Conservation (phyloP, 2,888 invertebrate genomes). For the Tineola bisselliella region DNA sequence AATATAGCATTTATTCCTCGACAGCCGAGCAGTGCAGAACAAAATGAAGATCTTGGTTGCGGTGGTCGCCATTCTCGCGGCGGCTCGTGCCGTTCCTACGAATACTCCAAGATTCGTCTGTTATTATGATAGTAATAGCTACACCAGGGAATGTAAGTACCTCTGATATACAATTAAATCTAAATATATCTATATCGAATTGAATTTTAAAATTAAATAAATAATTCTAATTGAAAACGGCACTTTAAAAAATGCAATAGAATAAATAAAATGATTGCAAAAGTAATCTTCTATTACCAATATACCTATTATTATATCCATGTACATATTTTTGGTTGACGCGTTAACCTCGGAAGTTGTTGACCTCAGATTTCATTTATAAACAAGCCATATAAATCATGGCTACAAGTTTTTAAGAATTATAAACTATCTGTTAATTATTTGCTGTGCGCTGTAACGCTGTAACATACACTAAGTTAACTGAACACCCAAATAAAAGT, state of each 20-base stretch:
- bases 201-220: too few relatives aligned
- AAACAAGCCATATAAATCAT: background rate
- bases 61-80: constrained; percentile 34
- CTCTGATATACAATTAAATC: background rate
- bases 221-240: too few relatives aligned
- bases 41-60: constrained; percentile 31
- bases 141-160: constrained; percentile 73
- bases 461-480: too few relatives aligned
- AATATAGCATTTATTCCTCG: background rate
- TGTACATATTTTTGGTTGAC: constrained; percentile 12
- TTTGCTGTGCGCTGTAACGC: too few relatives aligned
- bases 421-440: too few relatives aligned
- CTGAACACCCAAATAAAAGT: too few relatives aligned
- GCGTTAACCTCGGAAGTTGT: constrained; percentile 7
- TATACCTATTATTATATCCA: too few relatives aligned
- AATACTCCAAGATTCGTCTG: constrained; percentile 73
- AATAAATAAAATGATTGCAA: too few relatives aligned
- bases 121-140: constrained; percentile 77
- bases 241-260: too few relatives aligned
- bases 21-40: constrained; percentile 5
- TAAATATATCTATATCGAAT: background rate
- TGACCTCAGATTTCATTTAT: constrained; percentile 1
- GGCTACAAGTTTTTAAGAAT: background rate
- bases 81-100: constrained; percentile 38
- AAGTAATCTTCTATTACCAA: too few relatives aligned